Evolutionary conservation across 2,888 invertebrate genomes (phyloP), one percentile per base, ranked within the genome.

Genomic region (Baccha elongata): DNA sequence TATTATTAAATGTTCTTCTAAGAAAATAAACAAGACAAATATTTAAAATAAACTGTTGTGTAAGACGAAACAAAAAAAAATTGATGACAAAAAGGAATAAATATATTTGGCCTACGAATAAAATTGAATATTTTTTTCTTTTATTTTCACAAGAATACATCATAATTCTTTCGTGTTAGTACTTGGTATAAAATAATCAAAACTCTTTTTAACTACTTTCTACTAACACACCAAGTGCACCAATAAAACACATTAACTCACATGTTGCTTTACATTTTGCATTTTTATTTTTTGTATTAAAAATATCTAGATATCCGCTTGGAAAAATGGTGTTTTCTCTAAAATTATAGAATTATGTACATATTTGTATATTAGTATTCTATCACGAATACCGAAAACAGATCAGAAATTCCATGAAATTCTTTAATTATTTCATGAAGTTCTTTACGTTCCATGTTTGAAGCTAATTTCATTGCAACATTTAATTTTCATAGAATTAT

Each of bases 1-100:
- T 76, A 76, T 71, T 71, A 76, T 79, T 79, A 26, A 65, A 83
- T 76, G 81, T 76, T 83, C 71, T 76, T 71, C 53, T 76, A 75
- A 71, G 60, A 62, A 76, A 73, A 62, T 19, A 53, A 35, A 65
- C 69, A 65, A 65, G 64, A 62, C 11, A 62, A 65, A 60, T 67
- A 67, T 67, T 71, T 46, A 76, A 76, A 37, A 72, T 65, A 67
- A 72, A 50, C 55, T 71, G 60, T 80, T 80, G 76, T 83, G 48
- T 76, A 65, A 76, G 60, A 65, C 32, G 74, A 73, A 29, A 62
- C 73, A 37, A 58, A 11, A 37, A 68, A 26, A 7, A 67, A 19
- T 40, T 60, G 42, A 58, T 50, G 67, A 68, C 23, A 52, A 71
- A 13, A 71, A 46, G 37, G 60, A 81, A 71, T 71, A 81, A 76